These are phyloP conservation scores for Chaetodon trifasciatus DNA, from an alignment of 2,797 vertebrate genomes.

Conservation along the genomic window DNA sequence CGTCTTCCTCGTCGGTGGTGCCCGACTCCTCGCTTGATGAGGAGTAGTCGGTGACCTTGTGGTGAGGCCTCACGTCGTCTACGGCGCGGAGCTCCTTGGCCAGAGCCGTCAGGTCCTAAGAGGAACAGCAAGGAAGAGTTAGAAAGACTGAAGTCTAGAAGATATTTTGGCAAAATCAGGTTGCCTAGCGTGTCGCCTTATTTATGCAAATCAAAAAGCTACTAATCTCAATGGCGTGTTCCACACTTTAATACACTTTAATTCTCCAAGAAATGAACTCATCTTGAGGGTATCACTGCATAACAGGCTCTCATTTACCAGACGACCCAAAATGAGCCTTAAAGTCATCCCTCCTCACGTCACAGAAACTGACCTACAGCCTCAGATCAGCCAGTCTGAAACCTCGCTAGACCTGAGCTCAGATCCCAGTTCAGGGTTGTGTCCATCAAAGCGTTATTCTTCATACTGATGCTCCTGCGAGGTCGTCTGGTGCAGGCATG, in stretches of 20 bases:
- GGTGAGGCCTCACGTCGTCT: slow-evolving; percentile 88
- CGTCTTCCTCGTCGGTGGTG: slow-evolving; percentile 90
- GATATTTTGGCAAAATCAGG: not conserved
- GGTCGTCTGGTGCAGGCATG: no score
- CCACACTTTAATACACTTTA: not conserved
- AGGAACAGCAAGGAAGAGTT: not conserved
- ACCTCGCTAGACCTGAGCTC: not conserved
- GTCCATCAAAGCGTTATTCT: no score
- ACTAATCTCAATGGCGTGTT: not conserved
- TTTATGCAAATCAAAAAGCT: not conserved
- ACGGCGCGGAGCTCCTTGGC: slow-evolving; percentile 91
- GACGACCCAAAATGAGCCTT: slow-evolving; percentile 5
- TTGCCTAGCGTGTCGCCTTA: not conserved
- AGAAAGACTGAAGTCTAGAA: not conserved
- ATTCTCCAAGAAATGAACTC: not conserved
- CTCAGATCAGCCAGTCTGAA: slow-evolving; percentile 1
- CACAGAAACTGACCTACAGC: not conserved
- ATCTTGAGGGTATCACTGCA: not conserved
- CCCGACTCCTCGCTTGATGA: slow-evolving; percentile 93
- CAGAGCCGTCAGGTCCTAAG: slow-evolving; percentile 88
- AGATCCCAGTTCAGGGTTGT: not conserved
- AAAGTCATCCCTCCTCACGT: slow-evolving; percentile 21
- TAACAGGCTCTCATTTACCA: not conserved
- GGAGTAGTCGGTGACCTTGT: slow-evolving; percentile 93
- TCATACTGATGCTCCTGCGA: no score